Percentiles rank a stretch among this genome's conserved stretches.
Conservation (phyloP, 2,113 vertebrate genomes). For the Dicrurus megarhynchus region DNA sequence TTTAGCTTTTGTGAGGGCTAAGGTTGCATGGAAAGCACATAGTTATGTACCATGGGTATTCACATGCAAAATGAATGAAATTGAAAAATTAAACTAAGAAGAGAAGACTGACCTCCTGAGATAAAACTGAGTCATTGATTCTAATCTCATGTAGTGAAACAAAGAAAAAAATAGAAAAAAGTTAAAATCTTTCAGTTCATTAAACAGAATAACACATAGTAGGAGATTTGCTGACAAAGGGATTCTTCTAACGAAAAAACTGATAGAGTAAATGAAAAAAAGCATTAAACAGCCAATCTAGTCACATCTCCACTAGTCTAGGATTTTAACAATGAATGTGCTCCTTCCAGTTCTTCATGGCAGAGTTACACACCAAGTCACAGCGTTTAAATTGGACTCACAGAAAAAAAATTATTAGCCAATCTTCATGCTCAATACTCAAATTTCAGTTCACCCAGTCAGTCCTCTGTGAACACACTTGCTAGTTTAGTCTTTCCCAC, state of each 20-base stretch:
- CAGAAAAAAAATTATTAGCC: neutral
- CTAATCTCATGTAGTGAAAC: neutral
- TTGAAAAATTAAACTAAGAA: neutral
- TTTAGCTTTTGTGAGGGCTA: neutral
- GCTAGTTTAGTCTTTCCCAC: neutral
- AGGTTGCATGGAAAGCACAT: neutral
- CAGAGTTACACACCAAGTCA: neutral
- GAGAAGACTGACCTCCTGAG: neutral
- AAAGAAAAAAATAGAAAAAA: neutral
- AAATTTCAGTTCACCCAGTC: neutral
- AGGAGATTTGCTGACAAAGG: neutral
- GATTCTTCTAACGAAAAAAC: neutral
- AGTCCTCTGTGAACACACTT: neutral
- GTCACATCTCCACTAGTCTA: neutral
- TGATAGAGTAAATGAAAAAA: neutral
- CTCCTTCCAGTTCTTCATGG: neutral
- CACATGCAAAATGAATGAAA: neutral
- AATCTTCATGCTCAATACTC: neutral
- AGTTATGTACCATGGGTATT: neutral
- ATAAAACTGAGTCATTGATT: neutral
- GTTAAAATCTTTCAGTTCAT: neutral
- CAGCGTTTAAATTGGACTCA: neutral
- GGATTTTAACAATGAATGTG: neutral
- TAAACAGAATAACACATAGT: accelerated
- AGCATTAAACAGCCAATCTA: accelerated